Base-by-base conservation (phyloP, 2,888 invertebrate genomes). In the Macrosiphum euphorbiae region DNA sequence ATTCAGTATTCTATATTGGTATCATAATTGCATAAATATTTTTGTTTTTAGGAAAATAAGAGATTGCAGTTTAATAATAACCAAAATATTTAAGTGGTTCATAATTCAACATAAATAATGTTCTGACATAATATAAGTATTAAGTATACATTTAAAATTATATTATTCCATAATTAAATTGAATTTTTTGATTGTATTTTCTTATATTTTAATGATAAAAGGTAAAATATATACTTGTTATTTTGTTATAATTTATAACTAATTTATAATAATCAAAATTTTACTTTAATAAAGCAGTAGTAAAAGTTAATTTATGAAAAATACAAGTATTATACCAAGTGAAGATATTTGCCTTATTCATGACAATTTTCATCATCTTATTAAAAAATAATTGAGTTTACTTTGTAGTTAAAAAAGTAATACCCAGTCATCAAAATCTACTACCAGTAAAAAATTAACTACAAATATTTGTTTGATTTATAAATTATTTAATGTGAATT, bases 11-110 rank as follows among this genome's bases (percentile, higher is more conserved):
- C 47, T 86, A 47, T 47, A 0, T 35, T 86, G 10, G 10, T 85
- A 41, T 55, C 20, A 47, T n/a, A 52, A 35, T 44, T 91, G 55
- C 86, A 50, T 78, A 44, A 61, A 61, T 61, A 13, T 35, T 58
- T 85, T 55, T 85, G 50, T 86, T 92, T 55, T 10, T 26, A 87
- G 86, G 35, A 10, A 92, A 47, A 44, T 85, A 44, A 90, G 28
- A 35, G 35, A 35, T 78, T 13, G 13, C 28, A 86, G 11, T 44
- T 44, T 11, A 85, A 44, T 78, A 78, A 35, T 1, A 7, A 78
- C 20, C n/a, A 28, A 50, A 86, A 86, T 44, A 85, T 28, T 50
- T 47, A 86, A 47, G 28, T 28, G 47, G 1, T n/a, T 28, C 28
- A 86, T 86, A 47, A 47, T 47, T 28, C 3, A 28, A 86, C 16